phyloP scores from a whole-genome alignment of 2,113 vertebrate species.

The Solea solea region DNA sequence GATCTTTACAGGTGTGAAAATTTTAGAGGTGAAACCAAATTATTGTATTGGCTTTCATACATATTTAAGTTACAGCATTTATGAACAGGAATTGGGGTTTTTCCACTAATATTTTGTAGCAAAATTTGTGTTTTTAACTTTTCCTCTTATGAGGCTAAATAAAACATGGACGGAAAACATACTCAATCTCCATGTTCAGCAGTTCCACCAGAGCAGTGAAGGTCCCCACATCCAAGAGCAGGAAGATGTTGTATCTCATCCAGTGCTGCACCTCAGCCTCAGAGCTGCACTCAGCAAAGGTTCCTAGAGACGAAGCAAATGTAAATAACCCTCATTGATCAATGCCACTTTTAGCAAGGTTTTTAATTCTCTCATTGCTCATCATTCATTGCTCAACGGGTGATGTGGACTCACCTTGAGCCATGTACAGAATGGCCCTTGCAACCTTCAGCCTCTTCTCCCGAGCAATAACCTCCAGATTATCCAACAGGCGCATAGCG shows the following conservation, averaged over 20 bases:
- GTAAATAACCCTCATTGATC: neutral
- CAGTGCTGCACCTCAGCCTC: constrained; percentile 94
- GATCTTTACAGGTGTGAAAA: too few species aligned
- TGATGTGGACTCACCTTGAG: constrained; percentile 86
- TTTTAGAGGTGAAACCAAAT: neutral
- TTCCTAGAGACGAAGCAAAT: constrained; percentile 80
- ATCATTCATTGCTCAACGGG: neutral
- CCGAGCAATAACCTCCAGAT: constrained; percentile 91
- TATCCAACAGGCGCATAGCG: constrained; percentile 93
- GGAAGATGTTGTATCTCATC: constrained; percentile 96
- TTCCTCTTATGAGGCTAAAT: neutral
- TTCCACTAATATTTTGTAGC: neutral
- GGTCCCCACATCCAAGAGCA: constrained; percentile 92
- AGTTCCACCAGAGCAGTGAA: constrained; percentile 96
- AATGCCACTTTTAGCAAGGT: neutral
- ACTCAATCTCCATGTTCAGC: constrained; percentile 99
- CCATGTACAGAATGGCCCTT: constrained; percentile 94
- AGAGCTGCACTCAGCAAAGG: constrained; percentile 91
- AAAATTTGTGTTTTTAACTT: neutral
- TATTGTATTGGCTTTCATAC: neutral
- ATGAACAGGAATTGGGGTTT: neutral
- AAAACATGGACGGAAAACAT: constrained; percentile 61
- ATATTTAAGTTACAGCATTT: neutral
- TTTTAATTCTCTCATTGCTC: neutral
- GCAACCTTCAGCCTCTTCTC: constrained; percentile 92